Percentiles rank a stretch among this genome's conserved stretches.
Evolutionary conservation across 2,113 vertebrate genomes (phyloP).

Genomic region (Pelusios castaneus): DNA sequence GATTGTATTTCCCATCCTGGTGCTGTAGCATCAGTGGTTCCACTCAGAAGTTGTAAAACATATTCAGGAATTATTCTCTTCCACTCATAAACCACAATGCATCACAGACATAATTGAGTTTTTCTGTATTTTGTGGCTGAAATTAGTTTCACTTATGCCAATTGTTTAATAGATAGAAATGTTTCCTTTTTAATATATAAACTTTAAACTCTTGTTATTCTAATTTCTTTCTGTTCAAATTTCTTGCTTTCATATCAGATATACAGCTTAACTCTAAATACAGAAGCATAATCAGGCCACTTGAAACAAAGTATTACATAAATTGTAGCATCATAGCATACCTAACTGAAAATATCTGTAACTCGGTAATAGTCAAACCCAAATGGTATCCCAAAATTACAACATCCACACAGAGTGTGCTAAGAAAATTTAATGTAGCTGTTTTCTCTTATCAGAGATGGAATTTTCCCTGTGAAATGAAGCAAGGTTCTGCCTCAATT

Average conservation of each 20-base stretch:
- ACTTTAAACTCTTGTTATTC: slow-evolving; percentile 55
- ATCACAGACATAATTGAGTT: slow-evolving; percentile 70
- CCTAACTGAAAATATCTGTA: background rate
- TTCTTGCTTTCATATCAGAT: slow-evolving; percentile 43
- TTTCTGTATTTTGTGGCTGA: slow-evolving; percentile 19
- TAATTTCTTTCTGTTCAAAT: slow-evolving; percentile 51
- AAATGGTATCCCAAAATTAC: background rate
- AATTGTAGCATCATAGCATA: background rate
- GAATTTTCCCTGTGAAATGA: background rate
- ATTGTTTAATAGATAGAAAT: slow-evolving; percentile 52
- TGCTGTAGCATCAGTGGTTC: slow-evolving; percentile 49
- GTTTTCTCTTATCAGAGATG: background rate
- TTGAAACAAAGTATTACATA: slow-evolving; percentile 7
- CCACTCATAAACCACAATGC: slow-evolving; percentile 48
- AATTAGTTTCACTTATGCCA: slow-evolving; percentile 67
- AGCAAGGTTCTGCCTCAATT: background rate
- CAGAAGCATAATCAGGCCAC: background rate
- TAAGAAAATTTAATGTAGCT: background rate
- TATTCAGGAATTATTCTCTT: slow-evolving; percentile 62
- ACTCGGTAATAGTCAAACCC: background rate
- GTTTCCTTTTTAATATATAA: slow-evolving; percentile 53
- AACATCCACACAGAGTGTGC: background rate
- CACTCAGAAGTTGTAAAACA: slow-evolving; percentile 65
- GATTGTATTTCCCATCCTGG: slow-evolving; percentile 64
- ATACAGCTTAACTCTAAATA: slow-evolving; percentile 25